These are phyloP conservation scores for Reticulitermes lucifugus DNA, from an alignment of 2,888 invertebrate species.

Conservation along the genomic window DNA sequence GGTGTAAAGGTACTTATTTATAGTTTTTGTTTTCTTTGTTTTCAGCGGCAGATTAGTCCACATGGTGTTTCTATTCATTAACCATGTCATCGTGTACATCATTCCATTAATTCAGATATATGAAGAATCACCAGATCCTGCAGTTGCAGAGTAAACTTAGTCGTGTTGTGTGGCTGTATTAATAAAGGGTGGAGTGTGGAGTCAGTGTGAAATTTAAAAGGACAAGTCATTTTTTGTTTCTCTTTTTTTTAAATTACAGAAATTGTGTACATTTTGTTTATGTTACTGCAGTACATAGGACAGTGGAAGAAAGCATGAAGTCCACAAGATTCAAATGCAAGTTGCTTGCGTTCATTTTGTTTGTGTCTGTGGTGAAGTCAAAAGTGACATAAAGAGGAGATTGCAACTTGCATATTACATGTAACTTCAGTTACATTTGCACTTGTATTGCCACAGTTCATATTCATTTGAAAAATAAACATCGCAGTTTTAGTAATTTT, in stretches of 20 bases:
- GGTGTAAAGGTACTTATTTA: not conserved
- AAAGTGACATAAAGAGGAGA: not conserved
- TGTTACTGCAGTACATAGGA: not conserved
- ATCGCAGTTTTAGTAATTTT: conserved; percentile 28
- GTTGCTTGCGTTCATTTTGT: not conserved
- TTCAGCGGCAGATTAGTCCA: conserved; percentile 53
- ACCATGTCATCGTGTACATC: conserved; percentile 45
- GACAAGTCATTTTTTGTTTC: not conserved
- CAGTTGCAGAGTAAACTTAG: conserved; percentile 32
- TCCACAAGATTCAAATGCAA: not conserved
- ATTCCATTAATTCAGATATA: conserved; percentile 44
- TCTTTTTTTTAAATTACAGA: conserved; percentile 14
- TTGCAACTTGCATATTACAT: not conserved
- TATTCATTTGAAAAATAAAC: conserved; percentile 3
- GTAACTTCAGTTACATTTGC: conserved; percentile 10
- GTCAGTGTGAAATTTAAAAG: conserved; percentile 18
- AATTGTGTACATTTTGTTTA: conserved; percentile 11
- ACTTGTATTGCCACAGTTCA: conserved; percentile 15
- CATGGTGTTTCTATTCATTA: conserved; percentile 47
- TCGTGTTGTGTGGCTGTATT: conserved; percentile 33
- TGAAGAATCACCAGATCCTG: conserved; percentile 20
- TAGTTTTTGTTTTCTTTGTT: conserved; percentile 34
- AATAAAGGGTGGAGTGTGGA: conserved; percentile 22
- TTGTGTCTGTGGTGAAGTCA: not conserved
- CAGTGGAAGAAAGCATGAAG: not conserved